phyloP scores from a whole-genome alignment of 2,113 vertebrate genomes.

The Python bivittatus region DNA sequence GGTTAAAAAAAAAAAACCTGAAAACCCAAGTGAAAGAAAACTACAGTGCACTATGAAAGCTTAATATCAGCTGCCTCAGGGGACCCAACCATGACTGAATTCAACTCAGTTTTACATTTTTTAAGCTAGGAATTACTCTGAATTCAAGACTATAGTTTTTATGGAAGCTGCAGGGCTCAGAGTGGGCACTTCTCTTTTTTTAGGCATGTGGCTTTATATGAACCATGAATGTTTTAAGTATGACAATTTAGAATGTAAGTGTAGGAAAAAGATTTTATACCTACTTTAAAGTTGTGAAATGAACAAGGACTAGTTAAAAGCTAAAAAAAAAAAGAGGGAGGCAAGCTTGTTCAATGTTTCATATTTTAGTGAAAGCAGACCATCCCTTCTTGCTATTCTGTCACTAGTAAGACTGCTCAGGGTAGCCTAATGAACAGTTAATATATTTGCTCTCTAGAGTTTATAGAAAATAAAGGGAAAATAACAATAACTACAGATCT shows the following conservation, averaged over 20 bases:
- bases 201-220: conserved; percentile 8
- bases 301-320: conserved; percentile 65
- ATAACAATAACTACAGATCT: conserved; percentile 67
- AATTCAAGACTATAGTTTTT: neutral
- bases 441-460: conserved; percentile 66
- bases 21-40: conserved; percentile 48
- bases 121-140: conserved; percentile 23
- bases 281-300: conserved; percentile 65
- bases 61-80: conserved; percentile 52
- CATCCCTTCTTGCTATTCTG: conserved; percentile 54
- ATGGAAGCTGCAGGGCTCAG: conserved; percentile 5
- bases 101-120: conserved; percentile 39
- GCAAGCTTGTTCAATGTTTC: neutral
- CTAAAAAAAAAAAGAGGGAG: conserved; percentile 20
- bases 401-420: conserved; percentile 36
- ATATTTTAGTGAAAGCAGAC: conserved; percentile 67
- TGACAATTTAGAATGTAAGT: conserved; percentile 56
- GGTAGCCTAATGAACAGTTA: conserved; percentile 61
- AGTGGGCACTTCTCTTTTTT: conserved; percentile 38
- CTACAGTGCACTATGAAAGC: conserved; percentile 51
- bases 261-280: conserved; percentile 54
- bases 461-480: conserved; percentile 66
- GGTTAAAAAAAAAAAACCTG: conserved; percentile 52
- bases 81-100: conserved; percentile 43
- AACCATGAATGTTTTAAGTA: conserved; percentile 57